A percentile compares a stretch with the other conserved stretches of the same genome.
Conservation (phyloP, 2,888 invertebrate species). For the Criorhina ranunculi region DNA sequence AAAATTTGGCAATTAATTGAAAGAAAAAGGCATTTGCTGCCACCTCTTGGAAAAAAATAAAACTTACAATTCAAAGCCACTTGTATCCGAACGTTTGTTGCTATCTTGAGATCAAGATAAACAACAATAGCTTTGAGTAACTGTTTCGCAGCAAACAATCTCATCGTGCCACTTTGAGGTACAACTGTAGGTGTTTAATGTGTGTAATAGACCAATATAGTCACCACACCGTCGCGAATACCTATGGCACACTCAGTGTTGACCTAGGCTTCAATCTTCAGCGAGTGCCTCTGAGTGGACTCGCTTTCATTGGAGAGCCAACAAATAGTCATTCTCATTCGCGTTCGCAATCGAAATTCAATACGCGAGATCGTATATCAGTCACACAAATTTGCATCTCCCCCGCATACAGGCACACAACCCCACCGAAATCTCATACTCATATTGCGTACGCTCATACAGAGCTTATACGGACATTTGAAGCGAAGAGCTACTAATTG, state of each 20-base stretch:
- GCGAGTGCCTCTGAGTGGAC: conserved; percentile 25
- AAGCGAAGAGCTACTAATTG: conserved; percentile 56
- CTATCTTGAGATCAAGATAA: conserved; percentile 51
- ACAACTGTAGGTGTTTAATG: conserved; percentile 57
- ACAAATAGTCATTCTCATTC: conserved; percentile 19
- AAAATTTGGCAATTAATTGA: conserved; percentile 61
- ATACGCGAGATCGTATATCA: conserved; percentile 38
- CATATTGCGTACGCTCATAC: conserved; percentile 13
- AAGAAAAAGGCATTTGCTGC: conserved; percentile 43
- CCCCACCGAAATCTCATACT: conserved; percentile 21
- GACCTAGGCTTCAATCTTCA: conserved; percentile 55
- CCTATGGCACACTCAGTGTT: conserved; percentile 10
- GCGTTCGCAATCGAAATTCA: conserved; percentile 33
- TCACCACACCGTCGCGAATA: conserved; percentile 4
- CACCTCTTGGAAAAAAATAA: conserved; percentile 20
- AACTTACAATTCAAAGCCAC: conserved; percentile 36
- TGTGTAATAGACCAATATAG: conserved; percentile 30
- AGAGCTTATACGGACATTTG: conserved; percentile 8
- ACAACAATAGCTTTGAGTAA: conserved; percentile 64
- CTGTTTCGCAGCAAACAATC: conserved; percentile 50
- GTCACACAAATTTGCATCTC: conserved; percentile 32
- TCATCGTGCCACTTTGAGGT: conserved; percentile 53
- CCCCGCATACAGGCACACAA: conserved; percentile 17
- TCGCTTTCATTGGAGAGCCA: conserved; percentile 50
- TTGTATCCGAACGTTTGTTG: conserved; percentile 26